Percentiles rank a stretch among this genome's conserved stretches.
Conservation (phyloP, 1,140 invertebrate species). For the Pachyrhynchus sulphureomaculatus region DNA sequence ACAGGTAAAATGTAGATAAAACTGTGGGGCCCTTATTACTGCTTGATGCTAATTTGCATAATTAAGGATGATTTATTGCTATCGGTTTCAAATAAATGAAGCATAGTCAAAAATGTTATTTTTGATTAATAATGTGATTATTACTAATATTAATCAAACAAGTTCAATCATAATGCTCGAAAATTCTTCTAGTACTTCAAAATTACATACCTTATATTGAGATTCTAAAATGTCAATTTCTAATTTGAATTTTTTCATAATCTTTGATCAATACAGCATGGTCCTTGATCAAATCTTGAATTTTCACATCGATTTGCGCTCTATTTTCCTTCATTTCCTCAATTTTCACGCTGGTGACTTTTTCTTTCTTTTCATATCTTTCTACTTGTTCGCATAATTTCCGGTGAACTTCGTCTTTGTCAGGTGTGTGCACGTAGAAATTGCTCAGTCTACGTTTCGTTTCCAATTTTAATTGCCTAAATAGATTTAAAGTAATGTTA, state of each 20-base stretch:
- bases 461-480: constrained; percentile 51
- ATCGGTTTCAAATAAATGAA: too few species aligned
- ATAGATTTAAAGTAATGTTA: background rate
- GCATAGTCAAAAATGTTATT: too few species aligned
- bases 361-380: constrained; percentile 53
- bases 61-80: too few species aligned
- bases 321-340: constrained; percentile 24
- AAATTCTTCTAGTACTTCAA: too few species aligned
- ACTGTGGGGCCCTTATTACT: too few species aligned
- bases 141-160: too few species aligned
- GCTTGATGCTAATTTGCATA: too few species aligned
- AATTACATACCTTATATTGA: constrained; percentile 27
- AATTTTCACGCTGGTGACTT: constrained; percentile 50
- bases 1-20: too few species aligned
- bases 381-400: constrained; percentile 53
- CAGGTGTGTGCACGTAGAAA: constrained; percentile 47
- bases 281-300: constrained; percentile 48
- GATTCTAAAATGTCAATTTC: constrained; percentile 18
- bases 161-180: too few species aligned
- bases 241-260: constrained; percentile 16
- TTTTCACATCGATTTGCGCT: constrained; percentile 26
- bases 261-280: constrained; percentile 29
- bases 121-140: too few species aligned
- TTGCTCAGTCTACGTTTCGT: constrained; percentile 52
- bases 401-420: constrained; percentile 52